Conservation (phyloP, 2,888 invertebrate genomes). For the Tenthredo livida region DNA sequence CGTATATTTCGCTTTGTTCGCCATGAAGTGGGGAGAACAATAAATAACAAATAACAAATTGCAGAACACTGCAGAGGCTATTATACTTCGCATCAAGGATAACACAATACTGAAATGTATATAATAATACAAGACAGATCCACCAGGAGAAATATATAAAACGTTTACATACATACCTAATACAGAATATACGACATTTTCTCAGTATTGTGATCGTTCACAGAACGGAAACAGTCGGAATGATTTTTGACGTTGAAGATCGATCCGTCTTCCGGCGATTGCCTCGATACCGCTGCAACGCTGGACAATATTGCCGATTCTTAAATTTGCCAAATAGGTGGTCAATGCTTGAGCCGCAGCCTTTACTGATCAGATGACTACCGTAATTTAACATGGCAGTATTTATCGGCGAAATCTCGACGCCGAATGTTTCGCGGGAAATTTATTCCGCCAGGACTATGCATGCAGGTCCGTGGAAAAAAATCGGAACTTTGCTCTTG, state of each 20-base stretch:
- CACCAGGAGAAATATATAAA: too few species aligned
- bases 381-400: neutral
- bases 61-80: neutral
- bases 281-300: neutral
- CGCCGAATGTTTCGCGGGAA: neutral
- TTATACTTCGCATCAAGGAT: neutral
- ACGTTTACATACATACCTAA: too few species aligned
- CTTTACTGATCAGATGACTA: neutral
- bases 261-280: constrained; percentile 3
- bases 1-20: neutral
- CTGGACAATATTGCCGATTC: constrained; percentile 3
- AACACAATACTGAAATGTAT: neutral
- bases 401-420: neutral
- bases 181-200: neutral
- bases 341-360: neutral
- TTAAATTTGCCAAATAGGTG: neutral
- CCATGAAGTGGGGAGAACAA: neutral
- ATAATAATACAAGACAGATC: neutral
- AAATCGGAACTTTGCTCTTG: neutral
- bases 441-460: neutral
- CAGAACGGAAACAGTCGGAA: constrained; percentile 12
- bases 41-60: neutral
- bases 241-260: neutral
- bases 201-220: neutral
- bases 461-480: neutral